These are phyloP conservation scores for Acrossocheilus wenchowensis DNA, from an alignment of 2,797 vertebrate genomes.

Conservation along the genomic window DNA sequence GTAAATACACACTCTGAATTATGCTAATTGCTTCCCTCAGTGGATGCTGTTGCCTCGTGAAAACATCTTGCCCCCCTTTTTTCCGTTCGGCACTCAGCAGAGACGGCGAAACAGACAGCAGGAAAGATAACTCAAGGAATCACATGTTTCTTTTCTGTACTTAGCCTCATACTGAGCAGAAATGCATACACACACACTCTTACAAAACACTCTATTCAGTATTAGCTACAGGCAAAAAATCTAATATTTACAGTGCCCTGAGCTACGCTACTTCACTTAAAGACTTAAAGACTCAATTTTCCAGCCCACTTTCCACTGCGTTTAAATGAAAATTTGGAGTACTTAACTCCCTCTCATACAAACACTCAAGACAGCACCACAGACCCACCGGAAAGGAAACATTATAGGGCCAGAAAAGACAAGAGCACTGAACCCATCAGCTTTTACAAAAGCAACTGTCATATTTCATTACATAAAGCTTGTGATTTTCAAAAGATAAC, in stretches of 20 bases:
- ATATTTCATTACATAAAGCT: neutral
- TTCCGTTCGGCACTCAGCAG: neutral
- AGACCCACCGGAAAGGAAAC: conserved; percentile 18
- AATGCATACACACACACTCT: neutral
- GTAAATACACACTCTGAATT: conserved; percentile 51
- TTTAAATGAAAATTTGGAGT: conserved; percentile 32
- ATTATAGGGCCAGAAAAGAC: conserved; percentile 30
- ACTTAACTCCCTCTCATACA: conserved; percentile 43
- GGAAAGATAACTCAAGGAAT: neutral
- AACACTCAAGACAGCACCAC: conserved; percentile 29
- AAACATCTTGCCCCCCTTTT: conserved; percentile 23
- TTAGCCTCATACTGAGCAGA: conserved; percentile 27
- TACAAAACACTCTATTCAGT: conserved; percentile 36
- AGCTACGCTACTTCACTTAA: conserved; percentile 72
- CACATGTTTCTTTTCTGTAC: conserved; percentile 25
- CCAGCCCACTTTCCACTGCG: conserved; percentile 33
- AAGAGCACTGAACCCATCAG: conserved; percentile 7
- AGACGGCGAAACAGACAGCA: neutral
- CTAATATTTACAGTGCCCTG: conserved; percentile 78
- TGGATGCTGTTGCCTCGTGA: conserved; percentile 28
- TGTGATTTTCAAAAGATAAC: neutral
- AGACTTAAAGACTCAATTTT: conserved; percentile 65
- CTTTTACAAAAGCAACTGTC: neutral
- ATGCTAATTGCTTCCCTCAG: conserved; percentile 28
- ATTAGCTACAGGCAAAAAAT: conserved; percentile 72